Evolutionary conservation across 2,888 invertebrate genomes (phyloP), one percentile per base, ranked within the genome.

Genomic region (Zygogramma bicolorata): DNA sequence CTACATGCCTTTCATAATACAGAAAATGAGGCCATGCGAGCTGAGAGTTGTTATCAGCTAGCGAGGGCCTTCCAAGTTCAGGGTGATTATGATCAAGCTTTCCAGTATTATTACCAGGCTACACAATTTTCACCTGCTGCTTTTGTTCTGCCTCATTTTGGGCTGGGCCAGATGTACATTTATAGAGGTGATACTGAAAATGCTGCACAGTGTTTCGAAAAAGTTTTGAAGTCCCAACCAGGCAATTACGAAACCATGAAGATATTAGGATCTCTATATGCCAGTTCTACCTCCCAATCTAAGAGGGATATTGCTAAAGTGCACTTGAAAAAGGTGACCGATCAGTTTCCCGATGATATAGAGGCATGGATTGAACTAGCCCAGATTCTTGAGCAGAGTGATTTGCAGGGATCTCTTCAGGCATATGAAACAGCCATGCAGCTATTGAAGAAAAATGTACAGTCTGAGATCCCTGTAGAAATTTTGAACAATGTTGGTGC

Each of bases 171-270:
- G 87, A 99, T 99, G 98, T 99, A 99, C 85, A 97, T 99, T 78
- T 96, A 98, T 85, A 91, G 98, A 84, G 97, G 97, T 0, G 99
- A 99, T 84, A 93, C 94, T 0, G 97, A 98, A 88, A 96, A 96
- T 88, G 98, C 99, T 0, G 96, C 98, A 0, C 96, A 96, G 85
- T 98, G 98, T 86, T 99, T 99, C 86, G 99, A 99, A 88, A 98
- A 98, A 88, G 99, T 99, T 0, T 88, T 99, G 4, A 99, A 99
- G 89, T 95, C 93, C 0, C 97, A 98, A 85, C 98, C 99, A 0
- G 97, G 97, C 38, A 99, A 99, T 89, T 98, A 98, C 84, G 99
- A 99, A 87, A 98, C 99, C 0, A 98, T 99, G 97, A 99, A 99
- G 89, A 99, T 99, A 80, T 90, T 99, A 8, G 99, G 99, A 1